These are phyloP conservation scores for Apeltes quadracus DNA, from an alignment of 2,113 vertebrate genomes.

Conservation along the genomic window DNA sequence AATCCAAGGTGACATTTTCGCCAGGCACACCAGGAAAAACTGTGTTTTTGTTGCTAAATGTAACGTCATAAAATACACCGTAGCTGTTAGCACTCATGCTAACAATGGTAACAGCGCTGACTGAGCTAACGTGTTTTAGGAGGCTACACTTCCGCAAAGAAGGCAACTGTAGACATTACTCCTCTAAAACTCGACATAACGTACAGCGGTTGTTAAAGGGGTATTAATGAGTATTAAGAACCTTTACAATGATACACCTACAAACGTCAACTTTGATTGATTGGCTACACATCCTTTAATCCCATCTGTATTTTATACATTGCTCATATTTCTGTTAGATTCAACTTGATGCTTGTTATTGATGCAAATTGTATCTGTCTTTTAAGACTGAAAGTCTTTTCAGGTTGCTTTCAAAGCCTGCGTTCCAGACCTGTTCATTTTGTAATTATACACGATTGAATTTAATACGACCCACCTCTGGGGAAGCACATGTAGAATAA, in stretches of 20 bases:
- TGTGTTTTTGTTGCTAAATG: not conserved
- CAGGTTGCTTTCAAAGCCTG: not conserved
- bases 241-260: not conserved
- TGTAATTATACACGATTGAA: not conserved
- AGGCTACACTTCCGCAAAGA: not conserved
- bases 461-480: not conserved
- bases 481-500: not conserved
- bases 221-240: not conserved
- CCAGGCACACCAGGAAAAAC: not conserved
- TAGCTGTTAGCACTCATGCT: too few species aligned
- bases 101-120: not conserved
- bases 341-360: not conserved
- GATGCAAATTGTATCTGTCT: not conserved
- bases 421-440: not conserved
- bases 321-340: not conserved
- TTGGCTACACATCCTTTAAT: not conserved
- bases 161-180: too few species aligned
- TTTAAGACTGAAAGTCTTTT: not conserved
- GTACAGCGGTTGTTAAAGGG: not conserved
- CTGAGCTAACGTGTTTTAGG: not conserved
- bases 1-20: constrained; percentile 40
- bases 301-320: not conserved
- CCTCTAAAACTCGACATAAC: not conserved
- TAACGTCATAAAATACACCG: too few species aligned
- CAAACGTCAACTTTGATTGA: not conserved